A percentile compares a stretch with the other conserved stretches of the same genome.
These are phyloP conservation scores for Luidia sarsii DNA, from an alignment of 53 echinoderm and acorn worm genomes.

Conservation along the genomic window DNA sequence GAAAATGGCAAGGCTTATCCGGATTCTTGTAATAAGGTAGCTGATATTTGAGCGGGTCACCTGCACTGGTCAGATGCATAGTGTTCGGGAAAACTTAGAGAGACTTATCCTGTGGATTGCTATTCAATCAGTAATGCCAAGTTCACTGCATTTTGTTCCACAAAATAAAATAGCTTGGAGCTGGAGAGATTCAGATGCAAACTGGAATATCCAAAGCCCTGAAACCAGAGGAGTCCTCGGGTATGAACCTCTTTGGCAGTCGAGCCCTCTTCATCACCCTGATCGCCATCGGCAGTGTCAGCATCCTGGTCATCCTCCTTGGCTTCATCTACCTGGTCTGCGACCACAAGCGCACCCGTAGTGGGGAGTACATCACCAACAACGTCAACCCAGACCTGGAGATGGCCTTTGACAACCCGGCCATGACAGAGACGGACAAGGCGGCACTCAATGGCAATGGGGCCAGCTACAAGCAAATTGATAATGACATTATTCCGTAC, in stretches of 20 bases:
- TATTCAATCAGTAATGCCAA: too few species aligned
- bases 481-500: constrained; percentile 73
- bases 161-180: neutral
- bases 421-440: constrained; percentile 70
- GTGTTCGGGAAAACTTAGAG: too few species aligned
- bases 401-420: constrained; percentile 83
- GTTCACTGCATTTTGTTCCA: too few species aligned
- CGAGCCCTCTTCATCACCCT: constrained; percentile 77
- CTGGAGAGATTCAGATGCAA: neutral
- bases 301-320: constrained; percentile 80
- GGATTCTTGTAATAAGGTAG: too few species aligned
- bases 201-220: constrained; percentile 3
- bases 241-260: constrained; percentile 48
- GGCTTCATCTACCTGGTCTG: constrained; percentile 92
- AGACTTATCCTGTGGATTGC: too few species aligned
- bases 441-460: constrained; percentile 64
- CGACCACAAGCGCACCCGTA: constrained; percentile 61
- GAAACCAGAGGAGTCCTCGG: neutral
- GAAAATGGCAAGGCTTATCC: too few species aligned
- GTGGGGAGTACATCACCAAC: constrained; percentile 89
- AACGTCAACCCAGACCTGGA: constrained; percentile 65
- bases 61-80: too few species aligned
- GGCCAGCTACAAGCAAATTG: constrained; percentile 62
- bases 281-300: constrained; percentile 71
- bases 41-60: too few species aligned